phyloP scores from a whole-genome alignment of 2,797 vertebrate species.

The Discoglossus pictus region DNA sequence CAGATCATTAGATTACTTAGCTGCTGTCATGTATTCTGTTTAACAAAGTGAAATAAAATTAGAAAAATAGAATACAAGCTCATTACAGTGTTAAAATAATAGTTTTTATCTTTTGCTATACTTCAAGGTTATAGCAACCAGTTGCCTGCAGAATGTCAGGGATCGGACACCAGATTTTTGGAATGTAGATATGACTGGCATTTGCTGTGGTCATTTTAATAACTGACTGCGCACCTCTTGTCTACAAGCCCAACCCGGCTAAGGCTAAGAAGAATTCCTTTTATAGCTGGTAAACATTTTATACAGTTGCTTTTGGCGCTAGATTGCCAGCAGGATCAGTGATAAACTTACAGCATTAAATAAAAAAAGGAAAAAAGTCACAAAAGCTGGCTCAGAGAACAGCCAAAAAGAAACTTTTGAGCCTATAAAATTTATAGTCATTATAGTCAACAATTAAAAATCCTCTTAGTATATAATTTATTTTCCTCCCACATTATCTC shows the following conservation, averaged over 20 bases:
- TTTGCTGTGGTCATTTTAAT: conserved; percentile 54
- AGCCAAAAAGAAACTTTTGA: conserved; percentile 6
- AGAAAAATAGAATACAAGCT: too few relatives aligned
- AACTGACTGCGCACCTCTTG: conserved; percentile 46
- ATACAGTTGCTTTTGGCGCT: neutral
- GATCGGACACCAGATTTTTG: conserved; percentile 48
- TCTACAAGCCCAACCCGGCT: conserved; percentile 17
- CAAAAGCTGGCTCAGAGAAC: too few relatives aligned
- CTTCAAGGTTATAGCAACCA: conserved; percentile 48
- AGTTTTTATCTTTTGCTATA: conserved; percentile 30
- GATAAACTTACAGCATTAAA: too few relatives aligned
- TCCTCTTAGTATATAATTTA: too few relatives aligned
- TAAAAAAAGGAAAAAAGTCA: neutral
- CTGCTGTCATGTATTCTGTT: too few relatives aligned
- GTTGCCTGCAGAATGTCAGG: conserved; percentile 44
- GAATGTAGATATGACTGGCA: conserved; percentile 56
- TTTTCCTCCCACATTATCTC: too few relatives aligned
- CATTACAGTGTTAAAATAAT: too few relatives aligned
- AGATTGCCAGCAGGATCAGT: neutral
- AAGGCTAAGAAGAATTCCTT: conserved; percentile 44
- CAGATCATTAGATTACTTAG: too few relatives aligned
- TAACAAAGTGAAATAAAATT: too few relatives aligned
- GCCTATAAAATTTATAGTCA: too few relatives aligned
- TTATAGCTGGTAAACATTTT: neutral
- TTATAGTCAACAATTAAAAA: too few relatives aligned